Percentiles rank a stretch among this genome's conserved stretches.
Evolutionary conservation across 2,888 invertebrate genomes (phyloP).

Genomic region (Pachydiplax longipennis): DNA sequence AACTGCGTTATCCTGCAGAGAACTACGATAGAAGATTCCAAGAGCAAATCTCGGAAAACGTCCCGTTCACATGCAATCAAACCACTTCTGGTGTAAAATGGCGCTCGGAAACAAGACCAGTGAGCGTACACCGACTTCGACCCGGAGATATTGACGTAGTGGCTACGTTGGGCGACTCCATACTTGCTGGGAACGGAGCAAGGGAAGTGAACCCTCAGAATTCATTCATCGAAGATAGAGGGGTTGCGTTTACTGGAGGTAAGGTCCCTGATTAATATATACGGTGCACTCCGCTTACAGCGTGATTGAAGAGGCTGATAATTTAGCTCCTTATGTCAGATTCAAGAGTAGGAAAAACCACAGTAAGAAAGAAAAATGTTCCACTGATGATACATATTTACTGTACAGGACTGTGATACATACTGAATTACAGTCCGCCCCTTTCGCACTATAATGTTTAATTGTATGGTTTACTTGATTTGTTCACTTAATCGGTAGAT

Average conservation of each 20-base stretch:
- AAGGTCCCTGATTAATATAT: conserved; percentile 53
- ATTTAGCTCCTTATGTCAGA: too few species aligned
- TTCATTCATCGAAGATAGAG: conserved; percentile 75
- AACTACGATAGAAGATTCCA: conserved; percentile 51
- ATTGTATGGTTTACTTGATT: too few species aligned
- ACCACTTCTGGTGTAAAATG: conserved; percentile 40
- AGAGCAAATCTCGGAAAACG: conserved; percentile 52
- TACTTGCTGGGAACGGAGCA: conserved; percentile 74
- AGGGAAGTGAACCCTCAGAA: conserved; percentile 75
- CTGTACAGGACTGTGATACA: too few species aligned
- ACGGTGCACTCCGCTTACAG: too few species aligned
- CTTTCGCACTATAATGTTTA: too few species aligned
- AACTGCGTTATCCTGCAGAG: too few species aligned
- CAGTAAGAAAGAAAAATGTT: too few species aligned
- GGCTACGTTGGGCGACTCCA: conserved; percentile 75
- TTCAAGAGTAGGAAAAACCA: too few species aligned
- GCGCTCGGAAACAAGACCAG: conserved; percentile 58
- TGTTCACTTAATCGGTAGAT: too few species aligned
- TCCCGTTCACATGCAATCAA: conserved; percentile 58
- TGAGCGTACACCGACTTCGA: conserved; percentile 71
- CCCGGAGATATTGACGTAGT: conserved; percentile 77
- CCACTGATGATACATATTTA: too few species aligned
- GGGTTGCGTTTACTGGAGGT: conserved; percentile 77
- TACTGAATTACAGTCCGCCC: too few species aligned
- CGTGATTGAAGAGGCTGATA: too few species aligned